A percentile compares a stretch with the other conserved stretches of the same genome.
These are phyloP conservation scores for Plestiodon gilberti DNA, from an alignment of 2,113 vertebrate genomes.

Conservation along the genomic window DNA sequence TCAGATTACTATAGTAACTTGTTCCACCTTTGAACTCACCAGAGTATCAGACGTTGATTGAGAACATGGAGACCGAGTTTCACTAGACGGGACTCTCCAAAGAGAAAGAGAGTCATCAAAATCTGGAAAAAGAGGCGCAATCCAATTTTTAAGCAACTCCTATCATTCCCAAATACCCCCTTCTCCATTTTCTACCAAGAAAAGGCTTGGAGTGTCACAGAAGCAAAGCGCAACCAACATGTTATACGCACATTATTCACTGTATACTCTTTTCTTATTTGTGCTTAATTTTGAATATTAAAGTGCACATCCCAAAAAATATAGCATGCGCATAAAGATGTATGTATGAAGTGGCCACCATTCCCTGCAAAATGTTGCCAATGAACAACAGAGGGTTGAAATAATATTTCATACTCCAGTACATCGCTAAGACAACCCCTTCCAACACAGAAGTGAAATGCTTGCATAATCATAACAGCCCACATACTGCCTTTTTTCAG, in stretches of 20 bases:
- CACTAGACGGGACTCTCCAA: constrained; percentile 78
- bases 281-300: neutral
- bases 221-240: neutral
- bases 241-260: neutral
- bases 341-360: neutral
- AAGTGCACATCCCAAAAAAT: too few relatives aligned
- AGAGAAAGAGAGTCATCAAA: constrained; percentile 84
- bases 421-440: neutral
- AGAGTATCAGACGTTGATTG: constrained; percentile 92
- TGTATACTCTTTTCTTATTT: neutral
- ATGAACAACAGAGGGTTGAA: neutral
- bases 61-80: constrained; percentile 80
- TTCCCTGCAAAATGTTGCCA: neutral
- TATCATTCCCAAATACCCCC: neutral
- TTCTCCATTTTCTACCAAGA: neutral
- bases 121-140: constrained; percentile 66
- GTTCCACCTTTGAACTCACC: constrained; percentile 73
- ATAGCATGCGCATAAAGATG: neutral
- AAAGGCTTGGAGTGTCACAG: neutral
- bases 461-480: neutral
- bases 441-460: neutral
- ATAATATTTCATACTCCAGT: neutral
- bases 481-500: neutral
- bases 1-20: neutral
- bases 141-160: neutral